Evolutionary conservation across 2,113 vertebrate species (phyloP).

Genomic region (Crotalus helleri): DNA sequence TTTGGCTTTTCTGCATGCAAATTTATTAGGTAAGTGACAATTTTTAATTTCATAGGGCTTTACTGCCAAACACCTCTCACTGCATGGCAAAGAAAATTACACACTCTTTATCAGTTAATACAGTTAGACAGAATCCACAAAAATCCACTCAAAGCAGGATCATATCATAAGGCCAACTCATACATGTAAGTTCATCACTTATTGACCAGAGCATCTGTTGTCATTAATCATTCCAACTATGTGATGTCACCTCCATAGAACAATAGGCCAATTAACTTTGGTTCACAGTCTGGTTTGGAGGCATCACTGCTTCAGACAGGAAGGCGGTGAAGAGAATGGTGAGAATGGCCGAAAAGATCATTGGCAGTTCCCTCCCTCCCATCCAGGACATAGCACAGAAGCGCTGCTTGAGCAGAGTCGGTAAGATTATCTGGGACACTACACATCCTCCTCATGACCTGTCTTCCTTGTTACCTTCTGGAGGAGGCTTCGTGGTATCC

Average conservation of each 20-base stretch:
- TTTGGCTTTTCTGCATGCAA: constrained; percentile 41
- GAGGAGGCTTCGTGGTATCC: no score
- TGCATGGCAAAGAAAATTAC: constrained; percentile 34
- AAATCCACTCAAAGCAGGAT: background rate
- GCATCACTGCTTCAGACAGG: no score
- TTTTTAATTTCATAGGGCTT: constrained; percentile 42
- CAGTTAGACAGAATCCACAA: background rate
- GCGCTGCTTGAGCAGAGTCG: no score
- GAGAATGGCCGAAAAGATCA: no score
- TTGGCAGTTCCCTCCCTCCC: no score
- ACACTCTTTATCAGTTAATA: background rate
- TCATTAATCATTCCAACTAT: background rate
- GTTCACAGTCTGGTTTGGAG: background rate
- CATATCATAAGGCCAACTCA: background rate
- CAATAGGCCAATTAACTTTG: background rate
- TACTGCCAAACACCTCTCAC: constrained; percentile 44
- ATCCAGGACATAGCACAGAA: no score
- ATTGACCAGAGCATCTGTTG: background rate
- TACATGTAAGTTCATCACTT: background rate
- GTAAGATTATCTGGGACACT: no score
- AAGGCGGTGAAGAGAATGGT: no score
- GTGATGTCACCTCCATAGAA: background rate
- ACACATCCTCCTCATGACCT: no score
- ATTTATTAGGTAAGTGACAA: constrained; percentile 44
- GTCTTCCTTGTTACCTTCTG: no score